Evolutionary conservation across 2,797 vertebrate species (phyloP), one percentile per base, ranked within the genome.

Genomic region (Sebastes variabilis): DNA sequence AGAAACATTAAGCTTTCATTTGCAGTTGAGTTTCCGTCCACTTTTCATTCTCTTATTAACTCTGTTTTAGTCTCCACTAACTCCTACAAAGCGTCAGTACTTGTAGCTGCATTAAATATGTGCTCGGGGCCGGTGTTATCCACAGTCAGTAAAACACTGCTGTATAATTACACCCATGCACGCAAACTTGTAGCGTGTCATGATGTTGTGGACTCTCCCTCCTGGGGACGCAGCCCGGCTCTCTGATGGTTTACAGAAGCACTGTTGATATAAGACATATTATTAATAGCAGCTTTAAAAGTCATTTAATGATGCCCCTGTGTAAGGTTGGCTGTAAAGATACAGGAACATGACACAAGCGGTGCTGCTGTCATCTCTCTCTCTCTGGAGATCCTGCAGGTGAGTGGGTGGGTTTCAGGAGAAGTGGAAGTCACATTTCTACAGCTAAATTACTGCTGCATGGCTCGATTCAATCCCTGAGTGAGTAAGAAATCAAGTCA

Each of bases 111-210:
- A 55, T 62, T 29, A 32, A 78, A 65, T 29, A 58, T 88, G 86
- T 87, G 74, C 70, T 82, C 59, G 22, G 49, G 42, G 68, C 24
- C 71, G 55, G 62, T 89, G 84, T 83, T 81, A 20, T 66, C 25
- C 9, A 46, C 70, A 67, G 64, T 70, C 67, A 27, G 61, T 55
- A 34, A 81, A 83, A 86, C 85, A 70, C 72, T 25, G 46, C 66
- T 67, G 54, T 61, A 58, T 92, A 91, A 94, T 92, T 75, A 84
- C 18, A 18, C 60, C 29, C 60, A 77, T 36, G 87, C 92, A 94
- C 60, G 61, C 87, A 94, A 56, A 38, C 36, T 66, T 75, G 76
- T 30, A 24, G 66, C 27, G 14, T 30, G 72, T 74, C 59, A 72
- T 73, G 49, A 18, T 18, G 55, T 84, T 77, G 82, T 55, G 27